Evolutionary conservation across 1,140 invertebrate genomes (phyloP).

Genomic region (Cephus cinctus): DNA sequence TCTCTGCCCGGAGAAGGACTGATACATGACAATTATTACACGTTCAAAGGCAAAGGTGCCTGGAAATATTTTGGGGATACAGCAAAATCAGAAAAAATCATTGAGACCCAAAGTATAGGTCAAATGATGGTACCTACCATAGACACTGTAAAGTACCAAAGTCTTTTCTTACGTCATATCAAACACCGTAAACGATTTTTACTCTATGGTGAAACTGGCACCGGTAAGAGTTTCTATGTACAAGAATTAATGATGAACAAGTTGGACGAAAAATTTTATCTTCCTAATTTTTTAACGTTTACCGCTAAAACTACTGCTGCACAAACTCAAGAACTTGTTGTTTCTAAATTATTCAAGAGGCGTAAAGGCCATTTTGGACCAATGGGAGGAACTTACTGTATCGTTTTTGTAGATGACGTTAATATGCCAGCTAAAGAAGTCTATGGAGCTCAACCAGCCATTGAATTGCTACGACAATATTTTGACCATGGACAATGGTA

Average conservation of each 20-base stretch:
- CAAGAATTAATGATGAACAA: conserved; percentile 83
- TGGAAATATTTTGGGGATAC: conserved; percentile 78
- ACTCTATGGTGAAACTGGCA: conserved; percentile 87
- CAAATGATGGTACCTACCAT: conserved; percentile 82
- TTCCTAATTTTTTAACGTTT: conserved; percentile 83
- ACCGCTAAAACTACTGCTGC: conserved; percentile 85
- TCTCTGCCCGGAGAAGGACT: conserved; percentile 72
- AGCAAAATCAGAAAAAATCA: conserved; percentile 59
- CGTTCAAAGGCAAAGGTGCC: conserved; percentile 70
- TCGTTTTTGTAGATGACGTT: conserved; percentile 91
- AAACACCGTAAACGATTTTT: conserved; percentile 69
- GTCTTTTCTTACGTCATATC: conserved; percentile 68
- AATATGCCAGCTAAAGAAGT: conserved; percentile 87
- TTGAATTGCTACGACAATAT: conserved; percentile 85
- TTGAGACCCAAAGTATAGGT: conserved; percentile 68
- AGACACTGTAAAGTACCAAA: conserved; percentile 78
- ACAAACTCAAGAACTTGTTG: conserved; percentile 83
- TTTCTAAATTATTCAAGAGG: conserved; percentile 79
- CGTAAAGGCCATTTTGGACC: conserved; percentile 81
- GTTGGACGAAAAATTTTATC: conserved; percentile 70
- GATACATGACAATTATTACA: conserved; percentile 80
- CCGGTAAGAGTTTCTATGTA: conserved; percentile 89
- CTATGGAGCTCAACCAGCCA: conserved; percentile 87
- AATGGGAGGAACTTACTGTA: conserved; percentile 68
- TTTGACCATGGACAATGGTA: conserved; percentile 88